Evolutionary conservation across 2,888 invertebrate species (phyloP), one percentile per base, ranked within the genome.

Genomic region (Nezara viridula): DNA sequence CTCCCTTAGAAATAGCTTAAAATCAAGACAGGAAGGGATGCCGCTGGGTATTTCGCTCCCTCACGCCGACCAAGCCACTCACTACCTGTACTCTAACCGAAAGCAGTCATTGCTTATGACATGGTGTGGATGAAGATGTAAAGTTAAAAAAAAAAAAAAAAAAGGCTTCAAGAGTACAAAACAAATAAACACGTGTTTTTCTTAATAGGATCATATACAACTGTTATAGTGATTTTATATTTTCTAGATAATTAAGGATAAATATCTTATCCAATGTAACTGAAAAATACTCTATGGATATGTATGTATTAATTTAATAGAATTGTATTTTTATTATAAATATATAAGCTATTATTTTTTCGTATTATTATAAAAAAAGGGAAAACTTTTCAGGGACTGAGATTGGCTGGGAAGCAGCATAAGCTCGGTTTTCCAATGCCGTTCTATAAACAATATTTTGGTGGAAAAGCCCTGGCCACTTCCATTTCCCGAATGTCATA

Each of bases 401-500:
- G 66, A 73, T 73, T 73, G 32, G 66, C 32, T 73, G 66, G 66
- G 21, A 73, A 32, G 37, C 32, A 73, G 66, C 66, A 66, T 66
- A 66, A 66, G 66, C 66, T 73, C 32, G 66, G 66, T 73, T 73
- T 73, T 37, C 66, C 66, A 73, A 73, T 73, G 66, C 19, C 66
- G 66, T 19, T 73, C 66, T 19, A 73, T 73, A 73, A 73, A 73
- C 66, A 73, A 73, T 73, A 73, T 73, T 73, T 73, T 73, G 66
- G 66, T 73, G 66, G 66, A 73, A 73, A 73, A 73, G 66, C 66
- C 14, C 32, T 24, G 66, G 32, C 66, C 66, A 73, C 66, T 73
- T 73, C 66, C 66, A 73, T 73, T 73, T 73, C 66, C 66, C 66
- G 32, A 37, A 73, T 73, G 66, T 73, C 66, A 73, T 73, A 73